These are phyloP conservation scores for Brenthis hecate DNA, from an alignment of 2,888 invertebrate species.

Conservation along the genomic window DNA sequence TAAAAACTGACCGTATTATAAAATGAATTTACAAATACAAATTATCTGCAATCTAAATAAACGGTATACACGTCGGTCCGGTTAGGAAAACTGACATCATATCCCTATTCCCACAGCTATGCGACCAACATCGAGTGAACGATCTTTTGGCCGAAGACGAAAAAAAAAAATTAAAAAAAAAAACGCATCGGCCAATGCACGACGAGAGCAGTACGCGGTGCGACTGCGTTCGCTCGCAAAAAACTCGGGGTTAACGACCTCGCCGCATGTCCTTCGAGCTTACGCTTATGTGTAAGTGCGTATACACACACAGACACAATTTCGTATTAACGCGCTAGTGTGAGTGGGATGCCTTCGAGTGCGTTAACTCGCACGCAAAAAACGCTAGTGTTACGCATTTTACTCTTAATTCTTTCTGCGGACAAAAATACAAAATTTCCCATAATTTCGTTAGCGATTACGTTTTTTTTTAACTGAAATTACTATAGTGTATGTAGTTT, in stretches of 20 bases:
- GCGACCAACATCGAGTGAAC: slow-evolving; percentile 55
- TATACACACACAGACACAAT: slow-evolving; percentile 44
- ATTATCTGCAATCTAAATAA: slow-evolving; percentile 56
- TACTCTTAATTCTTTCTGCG: slow-evolving; percentile 65
- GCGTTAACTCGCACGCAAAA: slow-evolving; percentile 62
- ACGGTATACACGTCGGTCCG: slow-evolving; percentile 50
- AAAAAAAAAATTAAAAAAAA: slow-evolving; percentile 50
- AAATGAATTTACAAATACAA: slow-evolving; percentile 27
- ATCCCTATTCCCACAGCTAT: slow-evolving; percentile 68
- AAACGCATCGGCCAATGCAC: slow-evolving; percentile 72
- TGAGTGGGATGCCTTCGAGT: slow-evolving; percentile 59
- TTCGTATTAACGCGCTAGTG: slow-evolving; percentile 57
- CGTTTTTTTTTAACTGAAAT: background rate
- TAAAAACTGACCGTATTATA: slow-evolving; percentile 4
- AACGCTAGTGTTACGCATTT: slow-evolving; percentile 54
- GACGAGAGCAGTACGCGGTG: slow-evolving; percentile 68
- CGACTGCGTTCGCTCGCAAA: slow-evolving; percentile 71
- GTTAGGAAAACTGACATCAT: slow-evolving; percentile 60
- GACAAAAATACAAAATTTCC: slow-evolving; percentile 42
- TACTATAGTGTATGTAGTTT: background rate
- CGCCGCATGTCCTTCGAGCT: slow-evolving; percentile 76
- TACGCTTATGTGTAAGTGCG: slow-evolving; percentile 66
- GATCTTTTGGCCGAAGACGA: slow-evolving; percentile 56
- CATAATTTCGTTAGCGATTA: slow-evolving; percentile 4
- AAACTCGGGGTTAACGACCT: slow-evolving; percentile 76